Evolutionary conservation across 2,888 invertebrate species (phyloP), one percentile per base, ranked within the genome.

Genomic region (Spisula subtruncata): DNA sequence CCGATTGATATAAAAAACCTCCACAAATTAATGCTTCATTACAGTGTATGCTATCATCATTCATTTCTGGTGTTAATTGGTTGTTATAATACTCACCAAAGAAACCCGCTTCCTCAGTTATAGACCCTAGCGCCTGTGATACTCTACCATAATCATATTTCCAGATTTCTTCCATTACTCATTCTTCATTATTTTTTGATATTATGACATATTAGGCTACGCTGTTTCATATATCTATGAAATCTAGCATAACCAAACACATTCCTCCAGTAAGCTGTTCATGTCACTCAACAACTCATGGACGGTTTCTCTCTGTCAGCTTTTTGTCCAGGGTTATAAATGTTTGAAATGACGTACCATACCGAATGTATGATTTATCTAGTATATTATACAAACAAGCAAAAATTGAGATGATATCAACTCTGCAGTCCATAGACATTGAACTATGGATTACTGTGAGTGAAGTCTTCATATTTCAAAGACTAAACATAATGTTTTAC

Each of bases 131-230:
- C 75, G 29, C 75, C 75, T 75, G 32, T 75, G 75, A 75, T 75
- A 75, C 35, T 80, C 56, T 41, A 20, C 54, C 54, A 18, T 85
- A 80, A 85, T 85, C 80, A 41, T 54, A 56, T 80, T 56, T 41
- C 51, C 85, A 85, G 85, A 29, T 14, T 20, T 25, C 8, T 29
- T 80, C 51, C 41, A 85, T 85, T 56, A 80, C 85, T 85, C 85
- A 80, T 54, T 80, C 54, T 85, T 85, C 56, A 56, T 80, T 85
- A 89, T 89, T 89, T 83, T 85, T 89, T 81, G 89, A 89, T 89
- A 89, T 89, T 82, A 86, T 85, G 82, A 48, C 82, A 86, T 85
- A 89, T 89, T 75, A 86, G 89, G 86, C 82, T 54, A 56, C 56
- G 85, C 81, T 87, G 85, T 82, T 85, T 81, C 85, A 88, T 89